Base-by-base conservation (phyloP, 2,888 invertebrate genomes). In the Euzophera pinguis region DNA sequence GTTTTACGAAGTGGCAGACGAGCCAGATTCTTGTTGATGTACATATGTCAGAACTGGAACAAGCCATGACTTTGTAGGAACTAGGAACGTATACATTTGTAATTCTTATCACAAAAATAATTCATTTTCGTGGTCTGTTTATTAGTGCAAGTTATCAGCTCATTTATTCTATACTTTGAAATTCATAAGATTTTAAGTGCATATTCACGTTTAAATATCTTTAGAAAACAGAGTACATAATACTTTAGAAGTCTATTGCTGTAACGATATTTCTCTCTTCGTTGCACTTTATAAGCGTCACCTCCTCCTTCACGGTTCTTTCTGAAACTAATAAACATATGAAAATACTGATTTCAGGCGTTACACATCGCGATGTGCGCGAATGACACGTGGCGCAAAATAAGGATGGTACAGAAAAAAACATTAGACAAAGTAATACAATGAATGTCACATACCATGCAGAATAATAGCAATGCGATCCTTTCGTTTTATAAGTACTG, bases 1-100 rank as follows among this genome's bases (percentile, higher is more conserved):
- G 86, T 88, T 89, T 85, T 83, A 88, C 84, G 82, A 75, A 86
- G 83, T 80, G 80, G 78, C 77, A 75, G 80, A 69, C 76, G 70
- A 73, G 73, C 69, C 68, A 58, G 66, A 69, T 61, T 60, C 62
- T 68, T 75, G 85, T 75, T 84, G 83, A 82, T 77, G 75, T 80
- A 81, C 73, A 71, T 63, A 75, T 79, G 78, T 84, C 81, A 83
- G 82, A 78, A 72, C 74, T 68, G 71, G 71, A 67, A 67, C 65
- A 68, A 65, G 63, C 60, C 55, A 64, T 69, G 65, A 12, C 70
- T 69, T 67, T 63, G 64, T 69, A 64, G 59, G 64, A 63, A 69
- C 32, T 6, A n/a, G n/a, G 29, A 6, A 32, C 69, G 67, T 69
- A 67, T 69, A 60, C 58, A 53, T 55, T 58, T 54, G 58, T 60